These are phyloP conservation scores for Ornithoptera priamus DNA, from an alignment of 2,888 invertebrate species.

Conservation along the genomic window DNA sequence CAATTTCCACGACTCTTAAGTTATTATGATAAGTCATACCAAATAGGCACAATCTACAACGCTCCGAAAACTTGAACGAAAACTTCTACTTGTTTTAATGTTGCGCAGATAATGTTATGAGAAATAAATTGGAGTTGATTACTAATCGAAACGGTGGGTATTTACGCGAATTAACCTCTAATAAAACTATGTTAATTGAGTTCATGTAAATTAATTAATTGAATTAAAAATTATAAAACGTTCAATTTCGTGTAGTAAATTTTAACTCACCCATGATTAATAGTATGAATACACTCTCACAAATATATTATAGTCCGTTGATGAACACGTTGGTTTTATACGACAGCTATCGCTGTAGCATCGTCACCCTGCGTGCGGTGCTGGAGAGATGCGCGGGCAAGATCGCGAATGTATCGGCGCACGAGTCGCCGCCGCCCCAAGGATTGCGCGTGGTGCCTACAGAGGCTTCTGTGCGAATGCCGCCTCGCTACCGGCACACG, in stretches of 20 bases:
- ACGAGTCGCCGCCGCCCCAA: slow-evolving; percentile 49
- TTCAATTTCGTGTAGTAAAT: not conserved
- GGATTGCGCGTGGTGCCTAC: slow-evolving; percentile 72
- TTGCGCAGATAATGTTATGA: slow-evolving; percentile 20
- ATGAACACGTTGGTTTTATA: slow-evolving; percentile 62
- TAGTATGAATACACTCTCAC: slow-evolving; percentile 63
- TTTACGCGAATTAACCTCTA: slow-evolving; percentile 15
- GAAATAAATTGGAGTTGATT: not conserved
- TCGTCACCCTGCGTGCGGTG: slow-evolving; percentile 62
- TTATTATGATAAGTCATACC: not conserved
- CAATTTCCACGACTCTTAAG: slow-evolving; percentile 35
- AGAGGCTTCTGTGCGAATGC: slow-evolving; percentile 77
- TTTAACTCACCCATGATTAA: slow-evolving; percentile 62
- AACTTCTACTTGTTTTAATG: slow-evolving; percentile 19
- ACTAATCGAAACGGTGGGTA: slow-evolving; percentile 2
- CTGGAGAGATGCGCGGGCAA: slow-evolving; percentile 48
- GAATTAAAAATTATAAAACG: slow-evolving; percentile 3
- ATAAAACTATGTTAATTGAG: slow-evolving; percentile 18
- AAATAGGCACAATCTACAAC: slow-evolving; percentile 4
- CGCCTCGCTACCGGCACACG: slow-evolving; percentile 53
- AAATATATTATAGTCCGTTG: slow-evolving; percentile 55
- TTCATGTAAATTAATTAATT: slow-evolving; percentile 3
- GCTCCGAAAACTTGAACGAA: not conserved
- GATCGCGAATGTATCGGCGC: slow-evolving; percentile 32
- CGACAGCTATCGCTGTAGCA: slow-evolving; percentile 62